phyloP scores from a whole-genome alignment of 2,888 invertebrate species.

The Lymantria dispar region DNA sequence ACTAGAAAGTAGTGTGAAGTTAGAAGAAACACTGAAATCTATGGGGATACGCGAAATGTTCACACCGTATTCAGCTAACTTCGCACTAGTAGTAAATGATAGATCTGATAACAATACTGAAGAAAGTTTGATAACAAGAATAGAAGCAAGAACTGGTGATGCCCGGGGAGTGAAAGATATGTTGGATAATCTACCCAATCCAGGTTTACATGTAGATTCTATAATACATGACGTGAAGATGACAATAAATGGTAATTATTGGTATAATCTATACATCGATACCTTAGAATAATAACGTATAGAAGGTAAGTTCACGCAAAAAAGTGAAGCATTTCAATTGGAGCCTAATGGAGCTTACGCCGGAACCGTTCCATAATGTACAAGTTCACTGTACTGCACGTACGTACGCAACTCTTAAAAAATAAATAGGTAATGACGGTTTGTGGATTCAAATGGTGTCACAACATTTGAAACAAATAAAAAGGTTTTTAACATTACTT shows the following conservation, averaged over 20 bases:
- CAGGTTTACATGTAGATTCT: conserved; percentile 84
- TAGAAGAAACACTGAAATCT: conserved; percentile 78
- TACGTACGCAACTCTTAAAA: no score
- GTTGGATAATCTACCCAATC: conserved; percentile 71
- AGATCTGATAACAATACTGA: conserved; percentile 42
- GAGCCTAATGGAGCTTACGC: no score
- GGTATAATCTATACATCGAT: no score
- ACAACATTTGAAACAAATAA: no score
- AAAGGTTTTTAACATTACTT: no score
- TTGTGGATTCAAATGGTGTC: no score
- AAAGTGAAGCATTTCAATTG: no score
- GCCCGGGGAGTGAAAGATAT: conserved; percentile 34
- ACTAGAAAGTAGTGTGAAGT: conserved; percentile 80
- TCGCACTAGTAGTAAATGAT: conserved; percentile 83
- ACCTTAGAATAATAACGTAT: no score
- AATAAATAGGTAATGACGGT: no score
- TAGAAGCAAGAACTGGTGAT: conserved; percentile 32
- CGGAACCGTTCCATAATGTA: no score
- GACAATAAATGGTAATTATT: conserved; percentile 73
- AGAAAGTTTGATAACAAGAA: conserved; percentile 45
- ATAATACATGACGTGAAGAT: conserved; percentile 86
- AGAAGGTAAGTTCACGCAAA: no score
- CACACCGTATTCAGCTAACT: conserved; percentile 82
- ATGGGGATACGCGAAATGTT: conserved; percentile 86
- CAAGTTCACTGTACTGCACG: no score